Percentiles rank a stretch among this genome's conserved stretches.
These are phyloP conservation scores for Caradrina clavipalpis DNA, from an alignment of 2,888 invertebrate genomes.

Conservation along the genomic window DNA sequence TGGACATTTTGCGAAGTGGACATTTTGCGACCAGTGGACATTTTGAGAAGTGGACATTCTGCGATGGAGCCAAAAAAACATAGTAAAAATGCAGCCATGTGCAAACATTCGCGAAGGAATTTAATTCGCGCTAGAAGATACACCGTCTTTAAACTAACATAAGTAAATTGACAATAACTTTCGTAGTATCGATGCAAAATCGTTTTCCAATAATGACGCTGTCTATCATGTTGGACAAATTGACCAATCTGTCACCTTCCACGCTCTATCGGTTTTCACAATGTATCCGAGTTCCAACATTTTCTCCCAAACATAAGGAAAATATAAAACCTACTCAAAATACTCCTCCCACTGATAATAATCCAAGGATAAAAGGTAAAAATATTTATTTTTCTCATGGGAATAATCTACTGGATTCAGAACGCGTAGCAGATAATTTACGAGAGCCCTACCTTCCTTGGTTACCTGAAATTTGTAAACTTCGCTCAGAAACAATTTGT, in stretches of 20 bases:
- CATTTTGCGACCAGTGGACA: no score
- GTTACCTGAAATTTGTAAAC: conserved; percentile 53
- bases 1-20: no score
- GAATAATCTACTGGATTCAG: conserved; percentile 55
- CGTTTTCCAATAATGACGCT: conserved; percentile 70
- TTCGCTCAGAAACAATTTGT: conserved; percentile 55
- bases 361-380: conserved; percentile 41
- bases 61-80: no score
- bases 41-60: no score
- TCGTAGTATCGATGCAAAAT: conserved; percentile 62
- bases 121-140: conserved; percentile 54
- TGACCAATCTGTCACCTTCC: conserved; percentile 71
- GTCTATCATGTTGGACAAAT: conserved; percentile 71
- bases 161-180: conserved; percentile 47
- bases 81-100: neutral
- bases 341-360: conserved; percentile 16
- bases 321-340: conserved; percentile 24
- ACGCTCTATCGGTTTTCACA: conserved; percentile 58
- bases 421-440: conserved; percentile 55
- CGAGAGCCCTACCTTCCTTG: conserved; percentile 35
- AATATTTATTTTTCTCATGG: conserved; percentile 51
- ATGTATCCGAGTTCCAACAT: conserved; percentile 19
- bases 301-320: neutral
- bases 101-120: conserved; percentile 33
- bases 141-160: conserved; percentile 33